Evolutionary conservation across 2,888 invertebrate genomes (phyloP), one percentile per base, ranked within the genome.

Genomic region (Caenorhabditis sp.): DNA sequence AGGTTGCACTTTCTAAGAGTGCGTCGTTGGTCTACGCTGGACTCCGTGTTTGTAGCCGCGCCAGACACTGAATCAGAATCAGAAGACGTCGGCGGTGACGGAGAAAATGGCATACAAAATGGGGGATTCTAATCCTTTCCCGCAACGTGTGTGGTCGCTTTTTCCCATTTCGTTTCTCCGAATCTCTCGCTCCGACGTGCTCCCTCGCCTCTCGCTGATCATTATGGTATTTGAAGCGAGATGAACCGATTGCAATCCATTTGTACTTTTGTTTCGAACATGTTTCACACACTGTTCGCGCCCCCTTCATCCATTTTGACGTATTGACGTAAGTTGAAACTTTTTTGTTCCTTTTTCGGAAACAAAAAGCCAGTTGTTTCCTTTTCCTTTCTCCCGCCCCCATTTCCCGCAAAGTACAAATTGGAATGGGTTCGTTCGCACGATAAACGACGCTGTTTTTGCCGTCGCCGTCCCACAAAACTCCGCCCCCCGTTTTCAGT

Each of bases 181-280:
- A 32, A 30, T 20, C 68, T 59, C 68, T 41, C 15, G 13, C 7
- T 43, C 24, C 13, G 3, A 1, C 11, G 1, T 15, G 22, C 32
- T 68, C 26, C 43, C n/a, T 52, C 50, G 17, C 26, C 13, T 45
- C 55, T 65, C 65, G 43, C 68, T 59, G 52, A 68, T 59, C 68
- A 68, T 68, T 68, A 68, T 68, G 68, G 58, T 59, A 68, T 68
- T 68, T 68, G 68, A 65, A 65, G 65, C 65, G 65, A 68, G 68
- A 68, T 68, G 68, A 68, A 59, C 68, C 68, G 68, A 68, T 68
- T 68, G 68, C 68, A 68, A 68, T 68, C 68, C 59, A 68, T 68
- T 68, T 68, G 68, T 68, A 48, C 68, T 68, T 68, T 68, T 58
- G 52, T 35, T 20, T 32, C 46, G 65, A 65, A 65, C 65, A 65